These are phyloP conservation scores for Theristicus caerulescens DNA, from an alignment of 2,113 vertebrate species.

Conservation along the genomic window DNA sequence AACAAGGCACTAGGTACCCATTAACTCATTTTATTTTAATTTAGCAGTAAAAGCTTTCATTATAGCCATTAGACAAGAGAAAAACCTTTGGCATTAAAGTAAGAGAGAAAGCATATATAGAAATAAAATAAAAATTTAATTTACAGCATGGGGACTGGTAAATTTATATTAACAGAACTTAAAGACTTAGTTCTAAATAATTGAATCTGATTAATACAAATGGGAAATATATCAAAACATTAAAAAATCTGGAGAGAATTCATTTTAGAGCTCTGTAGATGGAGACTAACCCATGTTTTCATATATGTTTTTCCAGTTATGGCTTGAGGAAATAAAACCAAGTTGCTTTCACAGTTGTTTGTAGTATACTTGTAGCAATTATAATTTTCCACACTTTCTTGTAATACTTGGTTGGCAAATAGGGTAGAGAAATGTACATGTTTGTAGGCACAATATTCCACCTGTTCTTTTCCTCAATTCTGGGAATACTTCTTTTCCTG, in stretches of 20 bases:
- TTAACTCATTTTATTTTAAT: slow-evolving; percentile 48
- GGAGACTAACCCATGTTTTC: not conserved
- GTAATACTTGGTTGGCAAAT: not conserved
- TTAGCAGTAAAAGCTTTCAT: slow-evolving; percentile 49
- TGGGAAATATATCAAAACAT: not conserved
- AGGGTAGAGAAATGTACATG: not conserved
- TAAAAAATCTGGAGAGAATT: not conserved
- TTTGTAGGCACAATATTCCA: not conserved
- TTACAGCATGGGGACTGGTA: not conserved
- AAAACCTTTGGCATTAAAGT: slow-evolving; percentile 2
- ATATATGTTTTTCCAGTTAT: not conserved
- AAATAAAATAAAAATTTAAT: slow-evolving; percentile 37
- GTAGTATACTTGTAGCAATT: not conserved
- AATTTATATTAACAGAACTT: not conserved
- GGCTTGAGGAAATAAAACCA: not conserved
- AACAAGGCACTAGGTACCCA: slow-evolving; percentile 26
- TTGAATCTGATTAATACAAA: slow-evolving; percentile 6
- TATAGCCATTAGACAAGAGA: slow-evolving; percentile 25
- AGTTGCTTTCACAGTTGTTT: not conserved
- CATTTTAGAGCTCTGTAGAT: not conserved
- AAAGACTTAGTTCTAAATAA: slow-evolving; percentile 17
- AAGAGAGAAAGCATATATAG: not conserved
- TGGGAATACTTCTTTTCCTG: not conserved
- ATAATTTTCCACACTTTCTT: not conserved
- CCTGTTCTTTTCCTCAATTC: not conserved